Base-by-base conservation (phyloP, 2,113 vertebrate genomes). In the Plectropomus leopardus region DNA sequence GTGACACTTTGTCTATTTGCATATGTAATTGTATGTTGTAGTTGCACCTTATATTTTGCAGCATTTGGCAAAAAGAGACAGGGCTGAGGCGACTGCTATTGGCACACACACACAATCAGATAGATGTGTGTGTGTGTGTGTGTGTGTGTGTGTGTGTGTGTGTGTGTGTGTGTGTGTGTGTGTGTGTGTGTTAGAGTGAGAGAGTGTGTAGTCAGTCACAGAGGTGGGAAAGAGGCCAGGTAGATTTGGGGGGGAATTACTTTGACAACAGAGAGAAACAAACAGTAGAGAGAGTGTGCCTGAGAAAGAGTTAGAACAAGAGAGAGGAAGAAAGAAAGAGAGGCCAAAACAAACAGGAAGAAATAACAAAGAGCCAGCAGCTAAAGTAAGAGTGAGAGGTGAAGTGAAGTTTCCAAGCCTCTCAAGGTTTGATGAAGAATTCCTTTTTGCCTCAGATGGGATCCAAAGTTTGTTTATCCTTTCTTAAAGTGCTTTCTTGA, bases 401-500 rank as follows among this genome's bases (percentile, higher is more conserved):
- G 63, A 73, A 57, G 8, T 34, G 21, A 71, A 53, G 66, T 59
- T 72, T 73, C 51, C 4, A 58, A 74, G 50, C 44, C 69, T 83
- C 36, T 58, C 13, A 44, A 57, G 55, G 30, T 84, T 78, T 69
- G 78, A 64, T 76, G 59, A 76, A 80, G 50, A 73, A 67, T 76
- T 82, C 60, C 42, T 71, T 70, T 36, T 65, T 30, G 23, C 79
- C 57, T 34, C 45, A 68, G 69, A 83, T 61, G 68, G 30, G 61
- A 86, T 77, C 40, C 57, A 48, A 4, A 54, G 72, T 86, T 72
- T 71, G 50, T 88, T 86, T 78, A 72, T 75, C 86, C 65, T 71
- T 16, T 78, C 26, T n/a, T 76, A 32, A 67, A 59, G 48, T 30
- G 36, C 53, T 83, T 47, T 78, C 44, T 40, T 24, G 70, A 58